Evolutionary conservation across 1,140 invertebrate species (phyloP), one percentile per base, ranked within the genome.

Genomic region (Anagrus nilaparvatae): DNA sequence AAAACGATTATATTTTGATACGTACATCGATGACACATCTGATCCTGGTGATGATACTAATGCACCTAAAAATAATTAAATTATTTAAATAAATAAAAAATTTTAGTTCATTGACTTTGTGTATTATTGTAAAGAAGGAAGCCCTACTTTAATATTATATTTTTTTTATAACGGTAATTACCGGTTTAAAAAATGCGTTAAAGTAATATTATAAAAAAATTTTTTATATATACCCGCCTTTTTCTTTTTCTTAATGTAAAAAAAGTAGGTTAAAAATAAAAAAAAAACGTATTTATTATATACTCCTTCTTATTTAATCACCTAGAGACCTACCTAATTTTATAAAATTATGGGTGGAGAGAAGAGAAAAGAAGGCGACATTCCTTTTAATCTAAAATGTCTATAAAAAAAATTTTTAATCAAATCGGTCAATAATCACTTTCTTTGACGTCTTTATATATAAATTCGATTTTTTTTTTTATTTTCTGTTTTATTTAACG

Each of bases 1-100:
- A 57, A 85, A 87, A 49, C 76, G 75, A 63, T 88, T 88, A 65
- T 87, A 85, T 56, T 84, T 84, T 18, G 76, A 68, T 19, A 84
- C 79, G 60, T 84, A 83, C 20, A 81, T 73, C 1, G 79, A 72
- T 3, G 81, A 75, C 14, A 82, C 66, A 42, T 65, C 50, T 29
- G 47, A 72, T n/a, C 65, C 61, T 0, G 56, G 52, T 16, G 58
- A 55, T 1, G 50, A 36, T 0, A 57, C 53, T 54, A 70, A 48
- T 5, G 53, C 61, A 43, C 69, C 69, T 72, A 54, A 5, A 47
- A 55, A 55, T 46, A 16, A 20, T 29, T 5, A 14, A 24, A 21
- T 3, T 20, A n/a, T 19, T 5, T 23, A 27, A 28, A 12, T 28
- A 12, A 19, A 10, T 29, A n/a, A 10, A 32, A 4, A 31, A 13